Evolutionary conservation across 2,888 invertebrate genomes (phyloP), one percentile per base, ranked within the genome.

Genomic region (Papilio elwesi): DNA sequence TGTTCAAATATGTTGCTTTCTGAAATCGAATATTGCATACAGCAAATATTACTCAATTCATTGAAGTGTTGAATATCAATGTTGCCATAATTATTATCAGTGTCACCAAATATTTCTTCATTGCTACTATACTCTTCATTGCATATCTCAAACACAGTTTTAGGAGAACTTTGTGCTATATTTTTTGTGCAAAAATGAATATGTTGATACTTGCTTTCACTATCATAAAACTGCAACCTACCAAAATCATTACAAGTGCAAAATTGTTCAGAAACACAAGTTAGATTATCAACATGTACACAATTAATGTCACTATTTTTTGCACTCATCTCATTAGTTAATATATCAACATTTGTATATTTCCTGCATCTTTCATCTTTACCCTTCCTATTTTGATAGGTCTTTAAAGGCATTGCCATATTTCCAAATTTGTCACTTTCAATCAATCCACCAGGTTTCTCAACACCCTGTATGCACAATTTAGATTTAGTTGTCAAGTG

Each of bases 201-300:
- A 79, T 92, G 91, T 76, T 88, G 87, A 82, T 88, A 88, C 52
- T 76, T 71, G 62, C 77, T 76, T 74, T 82, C 79, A 73, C 71
- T 65, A 75, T 87, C 86, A 80, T 87, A 84, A 78, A 80, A 79
- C 71, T 76, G 75, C 74, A 88, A 80, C 67, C 76, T 81, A 47
- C 93, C 93, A 82, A 89, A 93, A 82, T 93, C 92, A 71, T 79
- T 74, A 77, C 92, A 92, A 69, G 86, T 71, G 82, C 92, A 92
- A 80, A 87, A 87, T 70, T 83, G 77, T 73, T 80, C 72, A n/a
- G 36, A 64, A 43, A 69, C 10, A 62, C 52, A 68, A 65, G 57
- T n/a, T n/a, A 51, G 43, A 51, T 65, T 57, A 57, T 52, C 65
- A 51, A 51, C 43, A 68, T 55, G 26, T 38, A 8, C 12, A 65